These are phyloP conservation scores for Epistrophe grossulariae DNA, from an alignment of 2,888 invertebrate species.

Conservation along the genomic window DNA sequence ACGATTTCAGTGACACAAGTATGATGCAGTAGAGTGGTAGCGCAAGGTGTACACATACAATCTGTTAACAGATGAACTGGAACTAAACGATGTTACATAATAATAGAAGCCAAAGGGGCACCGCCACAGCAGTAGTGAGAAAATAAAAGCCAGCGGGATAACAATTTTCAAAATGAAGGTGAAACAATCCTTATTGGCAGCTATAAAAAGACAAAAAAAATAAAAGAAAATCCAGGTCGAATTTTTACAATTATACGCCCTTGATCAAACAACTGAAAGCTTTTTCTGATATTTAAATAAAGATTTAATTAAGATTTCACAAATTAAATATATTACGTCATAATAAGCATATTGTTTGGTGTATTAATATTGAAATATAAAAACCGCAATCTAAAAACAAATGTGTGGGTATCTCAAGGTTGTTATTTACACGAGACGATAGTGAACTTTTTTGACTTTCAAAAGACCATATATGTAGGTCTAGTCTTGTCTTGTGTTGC, in stretches of 20 bases:
- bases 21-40: not conserved
- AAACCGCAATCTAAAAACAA: too few species aligned
- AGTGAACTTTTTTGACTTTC: too few species aligned
- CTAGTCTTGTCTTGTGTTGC: too few species aligned
- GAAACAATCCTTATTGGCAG: not conserved
- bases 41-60: constrained; percentile 16
- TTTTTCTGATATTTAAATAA: not conserved
- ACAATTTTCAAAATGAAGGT: not conserved
- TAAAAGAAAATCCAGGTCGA: not conserved
- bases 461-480: too few species aligned
- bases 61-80: constrained; percentile 41
- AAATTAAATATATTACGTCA: too few species aligned
- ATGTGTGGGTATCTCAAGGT: too few species aligned
- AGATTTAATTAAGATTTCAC: not conserved
- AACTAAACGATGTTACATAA: constrained; percentile 25
- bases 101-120: constrained; percentile 21
- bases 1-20: constrained; percentile 41
- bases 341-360: too few species aligned
- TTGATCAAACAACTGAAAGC: not conserved
- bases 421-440: too few species aligned
- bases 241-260: not conserved
- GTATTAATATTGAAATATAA: too few species aligned
- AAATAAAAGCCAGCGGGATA: not conserved
- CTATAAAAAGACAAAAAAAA: not conserved
- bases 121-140: not conserved